Evolutionary conservation across 2,797 vertebrate genomes (phyloP), one percentile per base, ranked within the genome.

Genomic region (Hylomyscus alleni): DNA sequence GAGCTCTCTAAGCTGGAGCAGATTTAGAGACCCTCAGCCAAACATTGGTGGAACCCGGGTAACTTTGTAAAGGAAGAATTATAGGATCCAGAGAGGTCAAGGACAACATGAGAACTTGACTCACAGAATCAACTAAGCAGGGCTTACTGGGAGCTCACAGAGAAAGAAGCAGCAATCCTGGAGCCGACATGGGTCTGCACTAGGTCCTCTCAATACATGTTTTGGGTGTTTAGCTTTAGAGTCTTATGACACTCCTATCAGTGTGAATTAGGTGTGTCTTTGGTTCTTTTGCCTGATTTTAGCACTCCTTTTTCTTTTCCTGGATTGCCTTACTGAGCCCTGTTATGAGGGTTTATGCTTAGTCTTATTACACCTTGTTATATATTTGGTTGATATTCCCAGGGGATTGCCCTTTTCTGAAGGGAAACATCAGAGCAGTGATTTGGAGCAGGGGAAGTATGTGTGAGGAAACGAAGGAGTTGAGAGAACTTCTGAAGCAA

Each of bases 401-500:
- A 54, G 22, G n/a, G 80, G 22, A 24, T n/a, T 24, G n/a, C 3
- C 3, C 12, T 56, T 58, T 81, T 58, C 78, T 58, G 20, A 40
- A 58, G 20, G 50, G 54, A 81, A 81, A 81, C 24, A 24, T 22
- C 13, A 56, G 52, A 81, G 20, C 34, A 81, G 7, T 69, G 15
- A 67, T 34, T 17, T 67, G 65, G 31, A 13, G 12, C 29, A 65
- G 62, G 65, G 65, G 67, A 69, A 69, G 15, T 69, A 19, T 69
- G 34, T n/a, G 3, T n/a, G 6, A 17, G 67, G 34, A 34, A n/a
- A 69, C 15, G 15, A 69, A n/a, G 67, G 34, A 69, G 67, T n/a
- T 69, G 67, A 69, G 17, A 34, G n/a, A n/a, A 69, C n/a, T 80
- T 73, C n/a, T 90, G 12, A 86, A 85, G 75, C 78, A 93, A 84